Conservation (phyloP, 1,140 invertebrate genomes). For the Sitophilus oryzae region DNA sequence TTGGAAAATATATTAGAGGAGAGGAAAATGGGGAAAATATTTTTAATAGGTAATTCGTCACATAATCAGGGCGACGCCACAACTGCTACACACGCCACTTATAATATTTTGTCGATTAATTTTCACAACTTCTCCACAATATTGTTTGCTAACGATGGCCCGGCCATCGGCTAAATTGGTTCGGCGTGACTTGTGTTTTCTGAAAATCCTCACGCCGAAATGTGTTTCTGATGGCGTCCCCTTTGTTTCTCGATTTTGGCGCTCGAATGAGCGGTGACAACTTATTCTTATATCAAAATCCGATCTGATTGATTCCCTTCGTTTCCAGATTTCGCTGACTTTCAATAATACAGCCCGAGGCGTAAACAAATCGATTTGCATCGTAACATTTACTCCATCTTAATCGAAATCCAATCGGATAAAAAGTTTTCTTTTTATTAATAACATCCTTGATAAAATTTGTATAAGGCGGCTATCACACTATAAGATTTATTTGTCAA, state of each 20-base stretch:
- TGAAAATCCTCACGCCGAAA: slow-evolving; percentile 36
- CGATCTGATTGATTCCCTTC: slow-evolving; percentile 37
- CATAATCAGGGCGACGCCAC: slow-evolving; percentile 30
- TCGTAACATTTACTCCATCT: too few relatives aligned
- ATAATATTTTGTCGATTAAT: slow-evolving; percentile 45
- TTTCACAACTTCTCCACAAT: slow-evolving; percentile 42
- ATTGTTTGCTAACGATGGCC: slow-evolving; percentile 42
- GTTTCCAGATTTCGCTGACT: slow-evolving; percentile 22
- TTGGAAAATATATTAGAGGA: too few relatives aligned
- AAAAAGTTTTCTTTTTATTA: too few relatives aligned
- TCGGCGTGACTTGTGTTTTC: slow-evolving; percentile 42
- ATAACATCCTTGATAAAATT: too few relatives aligned
- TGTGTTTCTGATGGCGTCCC: slow-evolving; percentile 45
- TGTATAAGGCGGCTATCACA: too few relatives aligned
- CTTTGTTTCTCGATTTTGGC: slow-evolving; percentile 36
- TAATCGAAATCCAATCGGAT: too few relatives aligned
- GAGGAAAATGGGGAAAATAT: neutral
- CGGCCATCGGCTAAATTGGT: slow-evolving; percentile 41
- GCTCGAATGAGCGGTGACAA: slow-evolving; percentile 26
- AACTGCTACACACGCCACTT: slow-evolving; percentile 43
- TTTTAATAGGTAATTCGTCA: slow-evolving; percentile 10
- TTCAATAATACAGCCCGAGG: slow-evolving; percentile 1
- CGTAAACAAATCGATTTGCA: slow-evolving; percentile 6
- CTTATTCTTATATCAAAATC: slow-evolving; percentile 23
- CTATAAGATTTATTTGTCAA: too few relatives aligned